Evolutionary conservation across 2,888 invertebrate species (phyloP), one percentile per base, ranked within the genome.

Genomic region (Yponomeuta evonymella): DNA sequence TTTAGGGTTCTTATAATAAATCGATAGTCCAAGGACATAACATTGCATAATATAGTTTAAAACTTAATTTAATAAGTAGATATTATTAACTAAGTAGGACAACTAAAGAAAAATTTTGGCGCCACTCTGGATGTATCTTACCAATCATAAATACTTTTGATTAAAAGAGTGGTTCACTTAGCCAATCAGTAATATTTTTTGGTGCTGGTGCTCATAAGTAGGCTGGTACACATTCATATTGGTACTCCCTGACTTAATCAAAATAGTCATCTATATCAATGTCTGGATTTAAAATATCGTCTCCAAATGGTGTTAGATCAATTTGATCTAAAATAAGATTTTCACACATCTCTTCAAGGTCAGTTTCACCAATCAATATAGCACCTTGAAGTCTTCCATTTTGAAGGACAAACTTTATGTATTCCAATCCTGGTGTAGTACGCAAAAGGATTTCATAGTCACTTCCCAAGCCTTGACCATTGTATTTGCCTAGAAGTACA

Each of bases 231-330:
- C 43, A 0, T 43, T 43, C 8, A 43, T 8, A 1, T 43, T 0
- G 0, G 43, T 43, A 8, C 5, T 43, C 1, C 10, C 12, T 11
- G 15, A 36, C 10, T 67, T 87, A 99, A 94, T 99, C 99, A 94
- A 99, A 99, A 91, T 98, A 99, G 92, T 99, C 99, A 88, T 99
- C 99, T 80, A 99, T 97, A 84, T 99, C 99, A 81, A 99, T 96
- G 83, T 97, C 94, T 30, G 99, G 98, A 93, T 99, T 96, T 10
- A 99, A 93, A 77, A 99, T 95, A 85, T 98, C 96, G 85, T 98
- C 97, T 71, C 98, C 98, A 85, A 96, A 97, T 11, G 94, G 93
- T 71, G 95, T 95, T 72, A 99, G 92, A 90, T 99, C 98, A 72
- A 98, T 94, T 83, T 98, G 96, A 92, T 99, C 98, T 51, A 99